phyloP scores from a whole-genome alignment of 1,140 invertebrate genomes.

The Triops longicaudatus region DNA sequence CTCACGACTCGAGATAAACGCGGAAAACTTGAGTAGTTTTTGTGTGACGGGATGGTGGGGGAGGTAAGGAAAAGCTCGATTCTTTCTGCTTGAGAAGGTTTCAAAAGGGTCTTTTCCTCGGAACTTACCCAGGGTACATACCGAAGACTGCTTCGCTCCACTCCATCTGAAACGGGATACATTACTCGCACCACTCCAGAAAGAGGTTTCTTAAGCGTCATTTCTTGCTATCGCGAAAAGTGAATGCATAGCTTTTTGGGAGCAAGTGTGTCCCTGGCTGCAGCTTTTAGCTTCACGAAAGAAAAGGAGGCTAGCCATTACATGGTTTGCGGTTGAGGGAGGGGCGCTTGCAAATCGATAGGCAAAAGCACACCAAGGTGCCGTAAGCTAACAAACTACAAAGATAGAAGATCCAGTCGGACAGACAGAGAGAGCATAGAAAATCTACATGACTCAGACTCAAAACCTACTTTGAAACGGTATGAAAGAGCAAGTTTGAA shows the following conservation, averaged over 20 bases:
- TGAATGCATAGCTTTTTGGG: background rate
- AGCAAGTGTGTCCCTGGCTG: background rate
- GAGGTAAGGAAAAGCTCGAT: background rate
- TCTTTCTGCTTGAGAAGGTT: background rate
- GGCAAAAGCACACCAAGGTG: background rate
- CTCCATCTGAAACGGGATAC: background rate
- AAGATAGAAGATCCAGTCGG: background rate
- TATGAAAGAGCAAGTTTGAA: background rate
- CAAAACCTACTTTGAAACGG: background rate
- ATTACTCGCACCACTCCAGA: background rate
- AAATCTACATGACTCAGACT: background rate
- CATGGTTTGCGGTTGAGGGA: background rate
- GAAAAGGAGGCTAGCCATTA: background rate
- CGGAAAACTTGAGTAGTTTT: conserved; percentile 4
- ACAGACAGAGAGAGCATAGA: background rate
- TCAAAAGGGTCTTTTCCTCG: background rate
- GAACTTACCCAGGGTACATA: too few species aligned
- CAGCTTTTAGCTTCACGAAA: background rate
- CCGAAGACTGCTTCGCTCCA: too few species aligned
- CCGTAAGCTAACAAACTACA: background rate
- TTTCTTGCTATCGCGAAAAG: background rate
- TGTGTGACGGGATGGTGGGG: background rate
- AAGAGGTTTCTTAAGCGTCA: background rate
- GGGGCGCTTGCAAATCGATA: background rate
- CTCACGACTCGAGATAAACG: background rate